Evolutionary conservation across 2,113 vertebrate species (phyloP).

Genomic region (Burhinus oedicnemus): DNA sequence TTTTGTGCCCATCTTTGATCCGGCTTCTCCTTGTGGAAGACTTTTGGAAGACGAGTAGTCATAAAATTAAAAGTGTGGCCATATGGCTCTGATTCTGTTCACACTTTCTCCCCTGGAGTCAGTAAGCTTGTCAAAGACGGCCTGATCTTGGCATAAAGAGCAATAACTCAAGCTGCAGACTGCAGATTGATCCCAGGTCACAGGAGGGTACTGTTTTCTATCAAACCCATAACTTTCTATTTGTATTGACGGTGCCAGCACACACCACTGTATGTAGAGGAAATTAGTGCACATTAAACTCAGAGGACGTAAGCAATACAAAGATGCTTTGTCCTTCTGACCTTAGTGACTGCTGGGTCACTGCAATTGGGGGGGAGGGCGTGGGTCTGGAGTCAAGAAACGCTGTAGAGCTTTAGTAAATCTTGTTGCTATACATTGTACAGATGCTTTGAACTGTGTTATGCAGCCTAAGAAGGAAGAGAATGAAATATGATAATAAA

Average conservation of each 20-base stretch:
- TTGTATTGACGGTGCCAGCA: background rate
- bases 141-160: background rate
- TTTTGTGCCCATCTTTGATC: background rate
- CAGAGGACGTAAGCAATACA: background rate
- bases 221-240: background rate
- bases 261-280: background rate
- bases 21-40: background rate
- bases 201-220: background rate
- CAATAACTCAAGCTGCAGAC: background rate
- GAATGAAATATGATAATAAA: background rate
- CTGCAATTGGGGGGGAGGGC: background rate
- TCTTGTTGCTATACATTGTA: background rate
- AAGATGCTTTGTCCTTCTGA: background rate
- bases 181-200: background rate
- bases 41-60: background rate
- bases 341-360: background rate
- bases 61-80: background rate
- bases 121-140: background rate
- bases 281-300: background rate
- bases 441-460: background rate
- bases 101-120: background rate
- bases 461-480: background rate
- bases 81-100: background rate
- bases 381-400: background rate
- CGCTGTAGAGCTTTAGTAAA: background rate